These are phyloP conservation scores for Scelioninae gen. 1 DNA, from an alignment of 2,888 invertebrate species.

Conservation along the genomic window DNA sequence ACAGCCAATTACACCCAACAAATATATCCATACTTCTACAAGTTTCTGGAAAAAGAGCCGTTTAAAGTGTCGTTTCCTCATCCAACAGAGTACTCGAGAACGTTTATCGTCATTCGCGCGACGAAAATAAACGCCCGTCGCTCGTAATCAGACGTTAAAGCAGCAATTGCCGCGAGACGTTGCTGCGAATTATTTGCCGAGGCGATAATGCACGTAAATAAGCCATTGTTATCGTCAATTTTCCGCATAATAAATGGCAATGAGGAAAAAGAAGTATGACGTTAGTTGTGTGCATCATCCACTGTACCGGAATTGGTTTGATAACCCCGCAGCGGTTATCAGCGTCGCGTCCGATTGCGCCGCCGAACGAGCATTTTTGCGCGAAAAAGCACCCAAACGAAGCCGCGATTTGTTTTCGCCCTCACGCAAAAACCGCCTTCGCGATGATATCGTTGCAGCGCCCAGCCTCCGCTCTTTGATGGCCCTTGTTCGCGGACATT, in stretches of 20 bases:
- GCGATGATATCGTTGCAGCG: slow-evolving; percentile 32
- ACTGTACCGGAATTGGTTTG: slow-evolving; percentile 57
- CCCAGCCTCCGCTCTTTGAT: slow-evolving; percentile 36
- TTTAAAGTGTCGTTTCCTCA: too few species aligned
- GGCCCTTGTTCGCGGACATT: slow-evolving; percentile 56
- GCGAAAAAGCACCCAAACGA: slow-evolving; percentile 40
- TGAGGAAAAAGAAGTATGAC: slow-evolving; percentile 40
- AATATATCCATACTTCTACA: too few species aligned
- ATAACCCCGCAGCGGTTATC: slow-evolving; percentile 62
- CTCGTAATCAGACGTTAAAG: slow-evolving; percentile 16
- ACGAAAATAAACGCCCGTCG: slow-evolving; percentile 29
- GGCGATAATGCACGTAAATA: slow-evolving; percentile 47
- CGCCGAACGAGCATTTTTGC: slow-evolving; percentile 32
- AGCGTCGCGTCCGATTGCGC: slow-evolving; percentile 41
- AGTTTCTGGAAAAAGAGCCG: too few species aligned
- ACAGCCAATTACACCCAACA: too few species aligned
- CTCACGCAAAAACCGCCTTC: neutral
- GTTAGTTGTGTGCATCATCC: slow-evolving; percentile 36
- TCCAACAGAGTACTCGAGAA: too few species aligned
- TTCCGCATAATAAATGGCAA: slow-evolving; percentile 57
- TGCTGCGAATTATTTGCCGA: slow-evolving; percentile 42
- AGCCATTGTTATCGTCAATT: slow-evolving; percentile 63
- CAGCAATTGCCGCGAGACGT: neutral
- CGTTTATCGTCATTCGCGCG: slow-evolving; percentile 15
- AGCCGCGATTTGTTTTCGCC: slow-evolving; percentile 35